Evolutionary conservation across 2,113 vertebrate genomes (phyloP).

Genomic region (Gorsachius goisagi): DNA sequence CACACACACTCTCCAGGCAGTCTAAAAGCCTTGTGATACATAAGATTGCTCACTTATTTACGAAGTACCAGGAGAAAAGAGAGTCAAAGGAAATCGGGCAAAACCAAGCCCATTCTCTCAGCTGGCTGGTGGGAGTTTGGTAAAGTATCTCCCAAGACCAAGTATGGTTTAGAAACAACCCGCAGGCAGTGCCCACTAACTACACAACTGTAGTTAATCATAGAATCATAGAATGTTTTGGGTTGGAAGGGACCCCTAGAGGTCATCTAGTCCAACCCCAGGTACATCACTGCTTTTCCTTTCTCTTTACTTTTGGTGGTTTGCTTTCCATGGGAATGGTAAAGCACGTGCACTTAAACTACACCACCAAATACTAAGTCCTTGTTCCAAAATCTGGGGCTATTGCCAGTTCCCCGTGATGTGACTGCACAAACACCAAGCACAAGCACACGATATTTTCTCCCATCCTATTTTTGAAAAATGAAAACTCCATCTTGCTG

Average conservation of each 20-base stretch:
- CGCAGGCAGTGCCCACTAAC: not conserved
- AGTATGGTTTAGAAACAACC: not conserved
- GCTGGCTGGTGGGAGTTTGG: no score
- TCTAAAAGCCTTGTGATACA: not conserved
- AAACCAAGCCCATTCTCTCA: not conserved
- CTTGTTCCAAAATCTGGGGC: not conserved
- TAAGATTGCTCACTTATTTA: not conserved
- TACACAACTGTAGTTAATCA: accelerated
- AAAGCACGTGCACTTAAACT: not conserved
- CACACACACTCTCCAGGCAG: not conserved
- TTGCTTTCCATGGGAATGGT: not conserved
- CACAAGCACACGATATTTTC: not conserved
- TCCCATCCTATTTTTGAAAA: not conserved
- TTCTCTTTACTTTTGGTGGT: not conserved
- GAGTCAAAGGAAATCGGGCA: not conserved
- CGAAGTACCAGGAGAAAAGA: not conserved
- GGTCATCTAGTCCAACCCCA: no score
- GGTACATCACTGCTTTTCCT: not conserved
- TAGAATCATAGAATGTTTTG: no score
- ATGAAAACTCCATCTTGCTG: not conserved
- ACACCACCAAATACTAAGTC: not conserved
- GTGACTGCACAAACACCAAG: not conserved
- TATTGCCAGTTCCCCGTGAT: accelerated
- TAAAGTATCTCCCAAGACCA: not conserved
- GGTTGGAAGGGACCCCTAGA: no score